phyloP scores from a whole-genome alignment of 2,113 vertebrate species.

The Pachypanchax playfairii region DNA sequence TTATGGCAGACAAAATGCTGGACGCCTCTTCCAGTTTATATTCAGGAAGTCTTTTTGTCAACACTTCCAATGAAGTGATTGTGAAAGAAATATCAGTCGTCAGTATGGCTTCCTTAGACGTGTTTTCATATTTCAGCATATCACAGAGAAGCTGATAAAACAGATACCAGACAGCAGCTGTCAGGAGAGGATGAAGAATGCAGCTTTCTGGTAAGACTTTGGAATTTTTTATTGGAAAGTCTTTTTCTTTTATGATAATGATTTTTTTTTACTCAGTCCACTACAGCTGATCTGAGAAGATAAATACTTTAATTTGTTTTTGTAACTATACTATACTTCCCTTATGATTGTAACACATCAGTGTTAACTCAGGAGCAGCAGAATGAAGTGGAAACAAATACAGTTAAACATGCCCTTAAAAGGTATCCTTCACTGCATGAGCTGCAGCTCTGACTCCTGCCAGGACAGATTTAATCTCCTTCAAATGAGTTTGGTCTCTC shows the following conservation, averaged over 20 bases:
- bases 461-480: conserved; percentile 52
- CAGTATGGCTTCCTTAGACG: background rate
- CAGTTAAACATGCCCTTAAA: conserved; percentile 78
- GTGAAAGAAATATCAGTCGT: conserved; percentile 39
- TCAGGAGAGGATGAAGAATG: no score
- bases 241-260: no score
- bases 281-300: background rate
- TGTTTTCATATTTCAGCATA: background rate
- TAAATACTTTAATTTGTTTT: conserved; percentile 8
- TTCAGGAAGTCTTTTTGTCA: conserved; percentile 43
- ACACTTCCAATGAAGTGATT: conserved; percentile 30
- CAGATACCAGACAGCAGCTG: background rate
- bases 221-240: no score
- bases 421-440: conserved; percentile 62
- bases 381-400: conserved; percentile 61
- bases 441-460: conserved; percentile 54
- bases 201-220: no score
- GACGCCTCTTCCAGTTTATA: conserved; percentile 19
- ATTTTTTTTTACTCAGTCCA: no score
- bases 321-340: conserved; percentile 6
- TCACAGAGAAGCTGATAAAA: background rate
- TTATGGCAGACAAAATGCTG: background rate
- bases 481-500: conserved; percentile 24
- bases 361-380: conserved; percentile 44
- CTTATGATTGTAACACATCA: conserved; percentile 27